These are phyloP conservation scores for Prietella phreatophila DNA, from an alignment of 2,113 vertebrate genomes.

Conservation along the genomic window DNA sequence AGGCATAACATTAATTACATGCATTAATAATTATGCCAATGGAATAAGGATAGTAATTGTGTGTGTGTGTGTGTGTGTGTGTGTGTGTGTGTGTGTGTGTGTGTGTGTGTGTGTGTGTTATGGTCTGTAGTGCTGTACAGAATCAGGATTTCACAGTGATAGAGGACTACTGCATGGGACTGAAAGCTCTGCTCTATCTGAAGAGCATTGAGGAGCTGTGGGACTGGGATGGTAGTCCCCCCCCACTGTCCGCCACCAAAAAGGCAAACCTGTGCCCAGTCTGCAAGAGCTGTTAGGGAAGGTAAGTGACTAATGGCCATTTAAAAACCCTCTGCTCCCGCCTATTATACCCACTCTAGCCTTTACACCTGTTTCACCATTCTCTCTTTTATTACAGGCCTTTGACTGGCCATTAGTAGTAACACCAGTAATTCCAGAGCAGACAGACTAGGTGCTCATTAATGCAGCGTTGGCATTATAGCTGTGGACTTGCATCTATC, in stretches of 20 bases:
- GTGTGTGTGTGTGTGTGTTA: constrained; percentile 10
- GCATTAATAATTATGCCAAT: background rate
- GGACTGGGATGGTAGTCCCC: constrained; percentile 82
- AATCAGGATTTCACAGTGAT: constrained; percentile 97
- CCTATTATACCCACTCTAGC: constrained; percentile 29
- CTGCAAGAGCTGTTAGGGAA: constrained; percentile 74
- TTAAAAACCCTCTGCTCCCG: constrained; percentile 24
- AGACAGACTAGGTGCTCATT: constrained; percentile 49
- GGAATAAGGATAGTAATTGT: background rate
- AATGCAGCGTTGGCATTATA: constrained; percentile 48
- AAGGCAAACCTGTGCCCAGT: constrained; percentile 75
- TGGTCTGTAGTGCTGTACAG: constrained; percentile 94
- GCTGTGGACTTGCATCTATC: constrained; percentile 48
- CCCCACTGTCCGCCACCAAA: constrained; percentile 73
- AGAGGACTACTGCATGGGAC: constrained; percentile 86
- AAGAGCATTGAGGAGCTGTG: constrained; percentile 77
- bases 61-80: constrained; percentile 9
- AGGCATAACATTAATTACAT: background rate
- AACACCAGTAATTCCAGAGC: constrained; percentile 48
- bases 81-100: background rate
- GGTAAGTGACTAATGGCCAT: constrained; percentile 64
- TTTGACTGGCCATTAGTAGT: constrained; percentile 50
- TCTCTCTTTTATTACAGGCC: constrained; percentile 45
- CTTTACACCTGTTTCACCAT: constrained; percentile 34
- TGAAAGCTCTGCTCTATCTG: constrained; percentile 80